Evolutionary conservation across 1,140 invertebrate species (phyloP), one percentile per base, ranked within the genome.

Genomic region (Lepidurus apus): DNA sequence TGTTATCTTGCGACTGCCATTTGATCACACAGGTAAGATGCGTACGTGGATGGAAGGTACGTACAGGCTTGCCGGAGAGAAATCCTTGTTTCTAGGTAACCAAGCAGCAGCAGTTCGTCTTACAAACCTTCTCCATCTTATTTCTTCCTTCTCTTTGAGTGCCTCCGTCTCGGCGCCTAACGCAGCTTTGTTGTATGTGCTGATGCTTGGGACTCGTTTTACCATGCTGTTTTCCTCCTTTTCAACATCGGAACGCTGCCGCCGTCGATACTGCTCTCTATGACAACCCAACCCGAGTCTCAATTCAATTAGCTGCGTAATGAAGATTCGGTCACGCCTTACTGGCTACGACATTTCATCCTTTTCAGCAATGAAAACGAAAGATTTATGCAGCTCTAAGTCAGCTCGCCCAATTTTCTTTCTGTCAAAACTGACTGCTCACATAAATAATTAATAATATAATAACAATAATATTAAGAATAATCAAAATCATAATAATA

Each of bases 41-140:
- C 53, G 53, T 65, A 13, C 53, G 8, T 17, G 53, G 53, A 65
- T n/a, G 53, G 53, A n/a, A 65, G 34, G 34, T 21, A 65, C 53
- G 13, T 65, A 65, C 53, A 65, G 21, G 53, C 13, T 65, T 65
- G 53, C 6, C 53, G 21, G 53, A 17, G 53, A 65, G 13, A 65
- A 65, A 65, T 65, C 53, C 53, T 21, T 65, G 53, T 65, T 65
- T 65, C 53, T 65, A 65, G 53, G 53, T 65, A 65, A 65, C 53
- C 53, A 65, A 65, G 53, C 53, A 17, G 53, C 53, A 65, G 53
- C 53, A 65, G 53, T 17, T 13, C 9, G 17, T 65, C 53, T 21
- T 9, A 65, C 17, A 65, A 65, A 65, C 8, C n/a, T 17, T 17
- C n/a, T 65, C 53, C 53, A 65, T 65, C 53, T 65, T 65, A 65